phyloP scores from a whole-genome alignment of 2,113 vertebrate species.

The Nasalis larvatus region DNA sequence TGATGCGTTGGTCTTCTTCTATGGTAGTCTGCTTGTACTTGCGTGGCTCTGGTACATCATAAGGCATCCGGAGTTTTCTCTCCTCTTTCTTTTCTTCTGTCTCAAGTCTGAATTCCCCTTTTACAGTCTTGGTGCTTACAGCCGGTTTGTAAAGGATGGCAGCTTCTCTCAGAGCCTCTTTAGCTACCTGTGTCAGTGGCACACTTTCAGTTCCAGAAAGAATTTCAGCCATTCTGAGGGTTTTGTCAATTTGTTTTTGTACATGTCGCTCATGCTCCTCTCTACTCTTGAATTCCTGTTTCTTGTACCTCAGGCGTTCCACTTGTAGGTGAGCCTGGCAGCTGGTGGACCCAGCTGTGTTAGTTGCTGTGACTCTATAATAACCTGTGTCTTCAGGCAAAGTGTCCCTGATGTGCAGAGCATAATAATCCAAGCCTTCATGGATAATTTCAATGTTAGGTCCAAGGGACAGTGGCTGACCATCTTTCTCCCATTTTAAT shows the following conservation, averaged over 20 bases:
- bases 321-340: conserved; percentile 97
- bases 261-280: conserved; percentile 87
- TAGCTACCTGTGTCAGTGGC: conserved; percentile 91
- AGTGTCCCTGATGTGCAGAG: conserved; percentile 94
- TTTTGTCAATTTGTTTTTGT: conserved; percentile 93
- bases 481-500: conserved; percentile 98
- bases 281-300: conserved; percentile 91
- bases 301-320: conserved; percentile 91
- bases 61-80: conserved; percentile 95
- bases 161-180: conserved; percentile 95
- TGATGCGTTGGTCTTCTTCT: conserved; percentile 94
- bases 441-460: conserved; percentile 96
- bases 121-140: conserved; percentile 92
- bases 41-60: conserved; percentile 92
- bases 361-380: conserved; percentile 97
- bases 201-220: conserved; percentile 89
- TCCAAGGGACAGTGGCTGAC: conserved; percentile 91
- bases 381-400: conserved; percentile 95
- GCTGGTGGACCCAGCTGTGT: conserved; percentile 96
- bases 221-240: conserved; percentile 94
- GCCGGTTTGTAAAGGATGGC: conserved; percentile 95
- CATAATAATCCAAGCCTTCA: conserved; percentile 97
- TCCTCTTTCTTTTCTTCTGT: conserved; percentile 94
- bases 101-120: conserved; percentile 91
- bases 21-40: conserved; percentile 84